phyloP scores from a whole-genome alignment of 2,797 vertebrate species.

The Xiphophorus birchmanni region DNA sequence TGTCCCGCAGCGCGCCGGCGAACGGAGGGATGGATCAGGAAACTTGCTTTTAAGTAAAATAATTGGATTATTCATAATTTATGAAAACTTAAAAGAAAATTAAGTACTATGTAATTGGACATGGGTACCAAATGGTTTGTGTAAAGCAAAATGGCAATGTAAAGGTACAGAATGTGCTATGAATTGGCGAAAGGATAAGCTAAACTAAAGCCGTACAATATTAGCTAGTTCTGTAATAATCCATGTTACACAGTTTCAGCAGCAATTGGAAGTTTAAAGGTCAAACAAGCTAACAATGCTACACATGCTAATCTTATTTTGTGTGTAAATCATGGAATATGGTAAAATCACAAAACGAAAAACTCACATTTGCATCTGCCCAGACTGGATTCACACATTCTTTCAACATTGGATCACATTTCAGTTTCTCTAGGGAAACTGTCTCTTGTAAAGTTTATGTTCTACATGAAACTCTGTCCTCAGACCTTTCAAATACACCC shows the following conservation, averaged over 20 bases:
- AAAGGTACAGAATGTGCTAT: background rate
- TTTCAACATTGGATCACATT: background rate
- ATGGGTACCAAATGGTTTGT: background rate
- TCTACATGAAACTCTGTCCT: background rate
- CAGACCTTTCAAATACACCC: slow-evolving; percentile 31
- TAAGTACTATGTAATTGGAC: background rate
- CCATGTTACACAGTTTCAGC: background rate
- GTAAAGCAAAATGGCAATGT: background rate
- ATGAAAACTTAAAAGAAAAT: background rate
- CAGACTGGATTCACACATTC: background rate
- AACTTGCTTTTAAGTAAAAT: slow-evolving; percentile 80
- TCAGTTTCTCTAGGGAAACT: background rate
- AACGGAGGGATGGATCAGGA: slow-evolving; percentile 53
- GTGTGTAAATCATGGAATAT: background rate
- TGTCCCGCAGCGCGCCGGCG: slow-evolving; percentile 51
- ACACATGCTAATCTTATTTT: background rate
- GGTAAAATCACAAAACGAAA: background rate
- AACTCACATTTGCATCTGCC: background rate
- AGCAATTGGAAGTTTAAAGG: background rate
- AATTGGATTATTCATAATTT: slow-evolving; percentile 78
- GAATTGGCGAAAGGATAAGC: background rate
- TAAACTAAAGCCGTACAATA: background rate
- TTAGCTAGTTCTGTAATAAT: background rate
- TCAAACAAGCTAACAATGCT: background rate
- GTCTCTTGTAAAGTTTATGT: background rate